These are phyloP conservation scores for western clawed frog (Xenopus tropicalis) DNA, from an alignment of 2,113 vertebrate genomes.

Conservation along the genomic window DNA sequence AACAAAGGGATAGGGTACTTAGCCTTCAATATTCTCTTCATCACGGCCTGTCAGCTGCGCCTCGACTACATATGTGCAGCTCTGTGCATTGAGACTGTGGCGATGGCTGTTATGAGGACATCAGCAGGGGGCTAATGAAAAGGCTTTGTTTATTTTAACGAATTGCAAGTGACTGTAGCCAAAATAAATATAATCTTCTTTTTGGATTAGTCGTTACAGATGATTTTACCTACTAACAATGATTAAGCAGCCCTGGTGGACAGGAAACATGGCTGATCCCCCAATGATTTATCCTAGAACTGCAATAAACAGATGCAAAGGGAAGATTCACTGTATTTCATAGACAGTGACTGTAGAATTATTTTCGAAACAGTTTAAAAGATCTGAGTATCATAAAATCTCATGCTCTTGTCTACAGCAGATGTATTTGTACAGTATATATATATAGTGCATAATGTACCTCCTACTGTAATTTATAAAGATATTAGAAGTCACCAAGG, in stretches of 20 bases:
- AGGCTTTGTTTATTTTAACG: constrained; percentile 96
- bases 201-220: constrained; percentile 91
- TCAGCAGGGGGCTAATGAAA: constrained; percentile 97
- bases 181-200: constrained; percentile 99
- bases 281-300: constrained; percentile 74
- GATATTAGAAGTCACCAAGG: too few relatives aligned
- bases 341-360: too few relatives aligned
- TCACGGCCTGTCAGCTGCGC: constrained; percentile 50
- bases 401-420: too few relatives aligned
- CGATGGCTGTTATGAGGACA: constrained; percentile 87
- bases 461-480: too few relatives aligned
- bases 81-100: constrained; percentile 72
- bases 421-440: too few relatives aligned
- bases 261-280: constrained; percentile 68
- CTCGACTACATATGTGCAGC: constrained; percentile 65
- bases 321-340: not conserved
- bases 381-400: too few relatives aligned
- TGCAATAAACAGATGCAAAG: constrained; percentile 69
- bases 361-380: too few relatives aligned
- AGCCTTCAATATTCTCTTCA: too few relatives aligned
- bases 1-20: too few relatives aligned
- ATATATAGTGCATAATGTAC: too few relatives aligned
- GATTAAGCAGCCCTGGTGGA: constrained; percentile 79
- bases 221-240: constrained; percentile 83
- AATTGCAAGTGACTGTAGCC: constrained; percentile 91